A percentile compares a stretch with the other conserved stretches of the same genome.
Evolutionary conservation across 2,888 invertebrate species (phyloP).

Genomic region (Hemicrepidius hirtus): DNA sequence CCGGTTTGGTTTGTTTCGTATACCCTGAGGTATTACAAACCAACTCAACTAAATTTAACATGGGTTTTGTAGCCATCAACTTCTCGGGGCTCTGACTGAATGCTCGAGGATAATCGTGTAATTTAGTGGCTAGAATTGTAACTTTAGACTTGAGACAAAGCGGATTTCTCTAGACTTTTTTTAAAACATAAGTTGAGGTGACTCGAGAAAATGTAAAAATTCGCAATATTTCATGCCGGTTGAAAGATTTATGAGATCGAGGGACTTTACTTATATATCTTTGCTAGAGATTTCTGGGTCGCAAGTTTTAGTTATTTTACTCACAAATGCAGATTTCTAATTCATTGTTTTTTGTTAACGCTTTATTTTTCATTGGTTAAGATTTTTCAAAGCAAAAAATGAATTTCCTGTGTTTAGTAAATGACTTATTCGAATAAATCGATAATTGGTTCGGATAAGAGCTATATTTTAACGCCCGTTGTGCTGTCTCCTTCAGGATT

Average conservation of each 20-base stretch:
- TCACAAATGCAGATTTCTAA: not conserved
- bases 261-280: conserved; percentile 20
- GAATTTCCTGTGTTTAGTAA: too few species aligned
- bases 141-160: conserved; percentile 33
- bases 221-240: conserved; percentile 20
- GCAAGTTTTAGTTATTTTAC: conserved; percentile 1
- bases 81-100: conserved; percentile 29
- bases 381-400: too few species aligned
- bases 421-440: too few species aligned
- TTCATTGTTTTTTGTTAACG: too few species aligned
- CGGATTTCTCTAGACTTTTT: conserved; percentile 21
- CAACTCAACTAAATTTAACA: conserved; percentile 35
- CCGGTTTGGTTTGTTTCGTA: conserved; percentile 32
- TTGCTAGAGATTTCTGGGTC: conserved; percentile 9
- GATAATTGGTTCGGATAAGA: too few species aligned
- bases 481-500: too few species aligned
- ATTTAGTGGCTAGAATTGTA: conserved; percentile 24
- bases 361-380: too few species aligned
- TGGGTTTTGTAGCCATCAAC: conserved; percentile 34
- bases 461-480: too few species aligned
- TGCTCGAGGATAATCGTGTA: conserved; percentile 30
- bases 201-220: conserved; percentile 25
- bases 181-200: conserved; percentile 31
- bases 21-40: conserved; percentile 31
- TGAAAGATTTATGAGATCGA: conserved; percentile 18